These are phyloP conservation scores for Adelphocoris suturalis DNA, from an alignment of 2,888 invertebrate species.

Conservation along the genomic window DNA sequence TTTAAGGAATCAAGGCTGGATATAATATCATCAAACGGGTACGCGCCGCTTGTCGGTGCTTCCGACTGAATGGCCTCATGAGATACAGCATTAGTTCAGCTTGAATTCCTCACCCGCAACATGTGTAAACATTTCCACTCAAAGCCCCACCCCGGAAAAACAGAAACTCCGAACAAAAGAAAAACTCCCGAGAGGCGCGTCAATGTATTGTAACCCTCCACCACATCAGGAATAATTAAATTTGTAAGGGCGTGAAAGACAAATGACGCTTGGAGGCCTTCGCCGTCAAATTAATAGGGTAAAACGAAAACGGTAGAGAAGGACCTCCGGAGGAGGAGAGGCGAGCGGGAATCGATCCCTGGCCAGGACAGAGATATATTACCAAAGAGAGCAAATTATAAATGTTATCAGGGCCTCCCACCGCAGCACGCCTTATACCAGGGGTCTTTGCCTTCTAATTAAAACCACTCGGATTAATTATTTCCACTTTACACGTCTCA, in stretches of 20 bases:
- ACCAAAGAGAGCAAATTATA: constrained; percentile 65
- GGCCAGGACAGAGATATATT: constrained; percentile 67
- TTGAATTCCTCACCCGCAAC: too few species aligned
- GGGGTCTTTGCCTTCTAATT: constrained; percentile 51
- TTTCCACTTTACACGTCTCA: constrained; percentile 44
- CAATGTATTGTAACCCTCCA: constrained; percentile 8
- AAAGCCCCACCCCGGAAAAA: neutral
- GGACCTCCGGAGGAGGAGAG: neutral
- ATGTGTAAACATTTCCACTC: neutral
- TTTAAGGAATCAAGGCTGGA: too few species aligned
- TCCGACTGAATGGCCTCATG: too few species aligned
- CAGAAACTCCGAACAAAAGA: constrained; percentile 6
- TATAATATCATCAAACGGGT: too few species aligned
- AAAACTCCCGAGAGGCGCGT: neutral
- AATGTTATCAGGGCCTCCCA: constrained; percentile 61
- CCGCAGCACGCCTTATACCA: constrained; percentile 29
- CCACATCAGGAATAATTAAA: constrained; percentile 55
- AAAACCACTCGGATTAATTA: constrained; percentile 54
- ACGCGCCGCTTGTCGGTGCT: neutral
- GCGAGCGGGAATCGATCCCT: constrained; percentile 48
- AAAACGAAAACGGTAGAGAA: constrained; percentile 38
- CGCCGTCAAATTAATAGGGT: constrained; percentile 49
- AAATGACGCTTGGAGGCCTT: constrained; percentile 38
- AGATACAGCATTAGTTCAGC: too few species aligned
- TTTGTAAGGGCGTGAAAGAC: constrained; percentile 52